Evolutionary conservation across 2,797 vertebrate species (phyloP).

Genomic region (Oophaga sylvatica): DNA sequence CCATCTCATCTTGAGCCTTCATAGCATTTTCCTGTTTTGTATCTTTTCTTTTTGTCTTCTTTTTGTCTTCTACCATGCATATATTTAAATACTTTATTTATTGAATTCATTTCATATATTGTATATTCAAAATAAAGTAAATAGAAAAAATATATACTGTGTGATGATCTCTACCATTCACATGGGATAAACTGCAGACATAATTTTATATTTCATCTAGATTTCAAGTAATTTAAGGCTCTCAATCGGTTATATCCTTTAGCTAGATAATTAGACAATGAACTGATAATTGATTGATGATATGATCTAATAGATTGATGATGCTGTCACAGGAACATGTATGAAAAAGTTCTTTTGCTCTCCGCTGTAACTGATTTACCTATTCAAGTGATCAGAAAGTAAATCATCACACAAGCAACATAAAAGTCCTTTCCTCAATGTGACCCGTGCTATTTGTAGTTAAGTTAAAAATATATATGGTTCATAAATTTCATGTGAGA

Average conservation of each 20-base stretch:
- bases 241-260: slow-evolving; percentile 31
- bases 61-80: no score
- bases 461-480: slow-evolving; percentile 55
- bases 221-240: slow-evolving; percentile 8
- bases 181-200: background rate
- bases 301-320: slow-evolving; percentile 59
- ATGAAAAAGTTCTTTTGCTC: slow-evolving; percentile 36
- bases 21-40: no score
- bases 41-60: no score
- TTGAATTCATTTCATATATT: background rate
- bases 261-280: slow-evolving; percentile 44
- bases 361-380: slow-evolving; percentile 49
- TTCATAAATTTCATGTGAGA: slow-evolving; percentile 41
- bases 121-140: background rate
- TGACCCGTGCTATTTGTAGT: slow-evolving; percentile 43
- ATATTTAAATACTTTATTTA: background rate
- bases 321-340: slow-evolving; percentile 51
- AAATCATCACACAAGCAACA: slow-evolving; percentile 49
- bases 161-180: background rate
- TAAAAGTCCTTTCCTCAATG: slow-evolving; percentile 53
- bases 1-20: no score
- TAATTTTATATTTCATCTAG: background rate
- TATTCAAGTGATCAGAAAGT: slow-evolving; percentile 55
- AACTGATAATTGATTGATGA: slow-evolving; percentile 54
- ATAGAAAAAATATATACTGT: background rate